Base-by-base conservation (phyloP, 1,140 invertebrate species). In the Laodelphax striatellus region DNA sequence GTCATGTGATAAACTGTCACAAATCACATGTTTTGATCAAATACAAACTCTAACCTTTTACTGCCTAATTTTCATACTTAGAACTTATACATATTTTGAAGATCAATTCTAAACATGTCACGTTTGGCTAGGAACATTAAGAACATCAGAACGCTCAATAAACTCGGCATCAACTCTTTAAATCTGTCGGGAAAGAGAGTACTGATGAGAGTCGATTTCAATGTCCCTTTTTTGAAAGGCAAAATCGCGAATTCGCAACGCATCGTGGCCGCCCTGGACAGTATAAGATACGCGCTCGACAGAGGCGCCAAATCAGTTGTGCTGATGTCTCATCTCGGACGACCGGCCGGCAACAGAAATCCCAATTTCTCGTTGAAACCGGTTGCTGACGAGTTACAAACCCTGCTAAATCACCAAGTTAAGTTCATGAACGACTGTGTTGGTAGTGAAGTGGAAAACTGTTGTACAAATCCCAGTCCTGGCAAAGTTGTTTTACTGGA, bases 191-290 rank as follows among this genome's bases (percentile, higher is more conserved):
- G 44, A 2, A 44, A 52, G 22, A 41, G 57, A 59, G 46, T 59
- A 16, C 9, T 52, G 21, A 52, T 59, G 28, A 54, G 59, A 60
- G 46, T 60, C 1, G 97, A 99, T 72, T 99, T 99, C 75, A 99
- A 99, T 79, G 94, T 99, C 19, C 97, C 97, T 0, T 75, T 97
- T 62, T 97, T 98, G 75, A 92, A 95, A 66, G 92, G 91, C 10
- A 87, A 88, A 64, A 96, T 99, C 55, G 97, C 94, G 1, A 99
- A 98, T 71, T 97, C 94, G 68, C 96, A 97, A 71, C 82, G 97
- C 71, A 98, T 99, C 67, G 92, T 94, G 5, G 95, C 94, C 61
- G 95, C 97, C 3, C 69, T 99, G 52, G 93, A 96, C 63, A 90
- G 92, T 9, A 82, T 99, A 0, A 90, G 93, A 73, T 90, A 97